A percentile compares a stretch with the other conserved stretches of the same genome.
Evolutionary conservation across 2,888 invertebrate genomes (phyloP).

Genomic region (Nephrocerus scutellatus): DNA sequence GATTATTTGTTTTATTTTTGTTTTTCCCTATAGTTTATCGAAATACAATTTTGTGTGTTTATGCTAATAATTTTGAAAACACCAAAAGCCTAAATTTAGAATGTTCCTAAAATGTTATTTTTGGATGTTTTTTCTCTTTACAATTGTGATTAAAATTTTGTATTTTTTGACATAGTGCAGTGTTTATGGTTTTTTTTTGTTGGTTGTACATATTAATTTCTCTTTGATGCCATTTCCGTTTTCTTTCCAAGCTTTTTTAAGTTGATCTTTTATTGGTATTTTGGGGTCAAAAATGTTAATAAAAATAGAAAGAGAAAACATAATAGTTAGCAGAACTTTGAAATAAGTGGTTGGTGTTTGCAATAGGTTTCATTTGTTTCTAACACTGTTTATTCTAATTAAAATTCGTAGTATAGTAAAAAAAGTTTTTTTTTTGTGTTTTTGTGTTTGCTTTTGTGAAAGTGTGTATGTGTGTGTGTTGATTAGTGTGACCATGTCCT

Average conservation of each 20-base stretch:
- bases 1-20: constrained; percentile 27
- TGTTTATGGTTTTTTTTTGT: constrained; percentile 21
- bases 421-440: constrained; percentile 12
- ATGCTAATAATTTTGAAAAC: constrained; percentile 42
- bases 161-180: constrained; percentile 20
- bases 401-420: too few relatives aligned
- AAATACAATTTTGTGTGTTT: constrained; percentile 32
- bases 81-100: constrained; percentile 48
- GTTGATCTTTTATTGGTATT: constrained; percentile 15
- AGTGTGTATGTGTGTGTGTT: too few relatives aligned
- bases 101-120: constrained; percentile 34
- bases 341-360: too few relatives aligned
- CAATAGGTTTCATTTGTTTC: neutral
- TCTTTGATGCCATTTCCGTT: constrained; percentile 15
- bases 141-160: constrained; percentile 24
- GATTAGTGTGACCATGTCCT: too few relatives aligned
- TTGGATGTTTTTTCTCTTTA: constrained; percentile 30
- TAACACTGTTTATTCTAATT: too few relatives aligned
- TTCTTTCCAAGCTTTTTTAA: constrained; percentile 23
- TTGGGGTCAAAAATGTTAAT: too few relatives aligned
- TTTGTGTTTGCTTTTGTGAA: too few relatives aligned
- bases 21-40: constrained; percentile 26
- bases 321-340: too few relatives aligned
- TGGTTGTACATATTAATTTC: constrained; percentile 15
- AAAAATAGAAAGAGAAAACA: too few relatives aligned